Percentiles rank a stretch among this genome's conserved stretches.
phyloP scores from a whole-genome alignment of 2,888 invertebrate species.

The Trachelus iudaicus region DNA sequence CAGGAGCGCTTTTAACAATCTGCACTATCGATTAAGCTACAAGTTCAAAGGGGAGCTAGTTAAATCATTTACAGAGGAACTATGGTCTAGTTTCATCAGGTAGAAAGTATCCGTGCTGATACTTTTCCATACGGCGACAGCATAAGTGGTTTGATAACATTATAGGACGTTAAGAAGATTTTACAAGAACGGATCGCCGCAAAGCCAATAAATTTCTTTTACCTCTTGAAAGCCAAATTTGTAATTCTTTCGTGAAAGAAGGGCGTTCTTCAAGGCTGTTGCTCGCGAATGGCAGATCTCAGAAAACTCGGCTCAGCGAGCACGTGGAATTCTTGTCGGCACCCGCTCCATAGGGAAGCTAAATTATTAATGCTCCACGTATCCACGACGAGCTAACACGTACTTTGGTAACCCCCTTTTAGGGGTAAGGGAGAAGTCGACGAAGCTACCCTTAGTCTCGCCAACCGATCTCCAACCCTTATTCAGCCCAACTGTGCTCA shows the following conservation, averaged over 20 bases:
- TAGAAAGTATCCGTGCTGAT: not conserved
- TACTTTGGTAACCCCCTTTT: conserved; percentile 15
- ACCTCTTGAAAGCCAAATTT: conserved; percentile 21
- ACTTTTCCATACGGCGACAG: not conserved
- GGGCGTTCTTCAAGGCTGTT: not conserved
- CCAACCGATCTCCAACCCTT: not conserved
- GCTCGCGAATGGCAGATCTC: not conserved
- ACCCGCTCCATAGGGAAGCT: not conserved
- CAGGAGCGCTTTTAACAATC: not conserved
- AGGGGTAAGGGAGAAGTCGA: not conserved
- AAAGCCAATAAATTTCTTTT: conserved; percentile 19
- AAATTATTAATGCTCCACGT: conserved; percentile 24
- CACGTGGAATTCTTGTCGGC: not conserved
- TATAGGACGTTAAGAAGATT: conserved; percentile 14
- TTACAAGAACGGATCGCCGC: conserved; percentile 10
- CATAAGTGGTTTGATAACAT: not conserved
- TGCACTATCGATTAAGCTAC: not conserved
- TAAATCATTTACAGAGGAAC: not conserved
- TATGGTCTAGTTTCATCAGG: not conserved
- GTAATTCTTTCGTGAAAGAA: conserved; percentile 18
- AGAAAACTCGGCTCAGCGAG: not conserved
- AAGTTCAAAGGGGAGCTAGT: not conserved
- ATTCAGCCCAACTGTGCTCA: not conserved
- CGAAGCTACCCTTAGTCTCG: not conserved
- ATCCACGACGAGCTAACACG: conserved; percentile 15